Base-by-base conservation (phyloP, 2,888 invertebrate genomes). In the Thelaira solivaga region DNA sequence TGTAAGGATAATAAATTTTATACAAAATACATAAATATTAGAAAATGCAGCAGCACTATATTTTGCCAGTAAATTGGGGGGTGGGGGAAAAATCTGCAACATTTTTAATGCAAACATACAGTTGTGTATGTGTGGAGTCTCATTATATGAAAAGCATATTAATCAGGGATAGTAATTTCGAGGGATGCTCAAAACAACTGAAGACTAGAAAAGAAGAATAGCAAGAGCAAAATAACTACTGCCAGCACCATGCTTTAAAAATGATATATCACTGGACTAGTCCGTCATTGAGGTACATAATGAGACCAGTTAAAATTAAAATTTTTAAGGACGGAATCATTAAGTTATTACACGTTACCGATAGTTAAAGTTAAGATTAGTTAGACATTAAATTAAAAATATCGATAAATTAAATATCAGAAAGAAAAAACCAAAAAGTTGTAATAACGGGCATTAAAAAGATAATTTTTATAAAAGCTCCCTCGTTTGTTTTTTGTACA, bases 61-160 rank as follows among this genome's bases (percentile, higher is more conserved):
- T 69, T 61, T 61, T 20, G 41, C 59, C 39, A 34, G 16, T 1
- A 31, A 31, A 80, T n/a, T n/a, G n/a, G n/a, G n/a, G n/a, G n/a
- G n/a, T n/a, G n/a, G n/a, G 80, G 76, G 83, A 81, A 84, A 83
- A 81, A 81, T 84, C 82, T 79, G 81, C 83, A 85, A 84, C 81
- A 57, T 10, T 36, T 61, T 61, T 51, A 51, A 34, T 51, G 61
- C 22, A 49, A n/a, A 34, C 0, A 34, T 10, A 31, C n/a, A n/a
- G n/a, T n/a, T n/a, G n/a, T n/a, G n/a, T n/a, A n/a, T n/a, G n/a
- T n/a, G n/a, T n/a, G n/a, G n/a, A n/a, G n/a, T n/a, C 31, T 43
- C 61, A 43, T 61, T 69, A 69, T 45, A 41, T 34, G 51, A 43
- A 69, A 41, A 43, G 41, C 41, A 51, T 43, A 51, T 51, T 69